Base-by-base conservation (phyloP, 2,797 vertebrate genomes). In the Sebastes cheni region DNA sequence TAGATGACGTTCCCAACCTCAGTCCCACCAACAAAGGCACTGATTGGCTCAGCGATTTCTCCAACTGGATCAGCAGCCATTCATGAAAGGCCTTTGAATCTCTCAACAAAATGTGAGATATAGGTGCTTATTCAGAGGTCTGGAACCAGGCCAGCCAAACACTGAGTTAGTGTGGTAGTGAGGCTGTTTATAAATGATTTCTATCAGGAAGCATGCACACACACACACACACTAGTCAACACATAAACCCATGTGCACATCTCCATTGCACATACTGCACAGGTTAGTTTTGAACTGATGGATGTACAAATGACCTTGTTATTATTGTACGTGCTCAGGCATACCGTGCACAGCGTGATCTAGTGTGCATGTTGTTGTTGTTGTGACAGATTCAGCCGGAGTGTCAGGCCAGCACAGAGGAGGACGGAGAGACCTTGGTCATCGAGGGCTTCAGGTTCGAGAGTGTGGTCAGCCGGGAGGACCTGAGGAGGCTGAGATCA, bases 401-500 rank as follows among this genome's bases (percentile, higher is more conserved):
- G 52, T 36, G 56, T 82, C 83, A 75, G 55, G 78, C 69, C 71
- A 58, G 58, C 72, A 67, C 72, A 7, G 72, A 79, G 50, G 87
- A 89, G 69, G 80, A 88, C 0, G 73, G 82, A 12, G 90, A 93
- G 55, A 83, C 80, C 60, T 81, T 93, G 91, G 34, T 92, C 80
- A 84, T 95, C 22, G 93, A 92, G 1, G 92, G 91, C 78, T 90
- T 92, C 80, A 79, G 83, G 71, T 95, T 95, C 88, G 74, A 87
- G 83, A 83, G 84, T 36, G 80, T 72, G 3, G 50, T 71, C 69
- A 88, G 75, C 76, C 46, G 61, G 29, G 86, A 93, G 42, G 87
- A 90, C 20, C 84, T 93, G 74, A 84, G 42, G 74, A 86, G 30
- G 71, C 75, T 66, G 75, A 76, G 72, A 50, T 76, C 75, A 77